phyloP scores from a whole-genome alignment of 2,113 vertebrate species.

The Misgurnus mizolepis region DNA sequence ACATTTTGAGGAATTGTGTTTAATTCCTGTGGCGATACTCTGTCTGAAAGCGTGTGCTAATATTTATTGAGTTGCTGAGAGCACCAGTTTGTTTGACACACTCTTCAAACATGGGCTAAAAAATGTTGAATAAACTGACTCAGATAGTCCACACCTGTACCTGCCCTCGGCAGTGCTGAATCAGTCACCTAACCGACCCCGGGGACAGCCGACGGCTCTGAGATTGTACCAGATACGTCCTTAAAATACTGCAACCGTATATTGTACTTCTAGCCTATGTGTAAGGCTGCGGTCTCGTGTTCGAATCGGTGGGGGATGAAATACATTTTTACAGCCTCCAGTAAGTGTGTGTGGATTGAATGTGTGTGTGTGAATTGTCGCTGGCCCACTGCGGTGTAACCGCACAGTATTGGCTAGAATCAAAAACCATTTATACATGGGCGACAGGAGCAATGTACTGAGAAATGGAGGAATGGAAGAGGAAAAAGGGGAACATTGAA shows the following conservation, averaged over 20 bases:
- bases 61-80: constrained; percentile 53
- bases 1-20: constrained; percentile 62
- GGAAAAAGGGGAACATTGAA: not conserved
- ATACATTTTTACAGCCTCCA: constrained; percentile 35
- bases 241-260: not conserved
- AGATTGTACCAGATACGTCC: constrained; percentile 1
- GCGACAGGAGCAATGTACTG: constrained; percentile 51
- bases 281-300: constrained; percentile 25
- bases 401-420: constrained; percentile 38
- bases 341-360: constrained; percentile 11
- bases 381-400: constrained; percentile 31
- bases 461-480: constrained; percentile 32
- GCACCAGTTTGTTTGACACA: constrained; percentile 43
- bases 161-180: constrained; percentile 18
- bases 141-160: constrained; percentile 51
- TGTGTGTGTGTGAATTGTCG: constrained; percentile 3
- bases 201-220: not conserved
- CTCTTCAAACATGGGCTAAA: constrained; percentile 44
- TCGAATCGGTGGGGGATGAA: constrained; percentile 23
- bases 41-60: constrained; percentile 31
- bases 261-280: not conserved
- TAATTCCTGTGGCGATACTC: not conserved
- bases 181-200: not conserved
- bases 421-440: constrained; percentile 53
- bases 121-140: constrained; percentile 57